Percentiles rank a stretch among this genome's conserved stretches.
Conservation (phyloP, 2,888 invertebrate genomes). For the Melanostoma mellinum region DNA sequence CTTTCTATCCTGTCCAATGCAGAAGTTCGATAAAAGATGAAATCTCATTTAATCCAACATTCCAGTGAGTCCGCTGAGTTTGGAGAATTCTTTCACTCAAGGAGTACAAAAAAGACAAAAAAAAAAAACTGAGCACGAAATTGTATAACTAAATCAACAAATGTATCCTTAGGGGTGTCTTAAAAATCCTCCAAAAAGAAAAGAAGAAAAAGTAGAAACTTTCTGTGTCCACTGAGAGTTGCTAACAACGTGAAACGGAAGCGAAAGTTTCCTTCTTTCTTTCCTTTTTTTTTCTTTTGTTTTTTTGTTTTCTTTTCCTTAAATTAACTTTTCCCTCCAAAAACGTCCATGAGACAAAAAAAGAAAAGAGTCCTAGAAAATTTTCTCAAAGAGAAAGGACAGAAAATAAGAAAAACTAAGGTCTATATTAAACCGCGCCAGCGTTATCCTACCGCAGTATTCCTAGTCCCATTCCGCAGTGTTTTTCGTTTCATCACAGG, state of each 20-base stretch:
- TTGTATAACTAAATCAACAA: conserved; percentile 52
- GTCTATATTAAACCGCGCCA: conserved; percentile 37
- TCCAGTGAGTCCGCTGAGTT: conserved; percentile 5
- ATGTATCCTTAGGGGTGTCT: conserved; percentile 41
- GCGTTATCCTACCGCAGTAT: conserved; percentile 25
- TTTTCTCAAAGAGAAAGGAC: conserved; percentile 12
- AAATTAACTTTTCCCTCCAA: conserved; percentile 54
- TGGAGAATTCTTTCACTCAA: conserved; percentile 20
- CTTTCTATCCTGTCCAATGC: conserved; percentile 35
- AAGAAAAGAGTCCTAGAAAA: conserved; percentile 7
- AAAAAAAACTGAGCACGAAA: conserved; percentile 26
- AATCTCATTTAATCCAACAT: conserved; percentile 53
- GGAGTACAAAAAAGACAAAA: background rate
- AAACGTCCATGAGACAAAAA: conserved; percentile 4
- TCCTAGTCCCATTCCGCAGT: conserved; percentile 24
- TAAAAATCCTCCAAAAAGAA: conserved; percentile 7
- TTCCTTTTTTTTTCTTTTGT: background rate
- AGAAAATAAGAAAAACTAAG: conserved; percentile 2
- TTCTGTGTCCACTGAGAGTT: conserved; percentile 40
- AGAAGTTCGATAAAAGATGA: conserved; percentile 29
- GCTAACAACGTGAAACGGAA: conserved; percentile 49
- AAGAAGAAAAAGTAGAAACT: conserved; percentile 15
- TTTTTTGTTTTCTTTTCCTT: conserved; percentile 24
- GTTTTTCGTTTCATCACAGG: conserved; percentile 43
- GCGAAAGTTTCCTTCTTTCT: conserved; percentile 9